Percentiles rank a stretch among this genome's conserved stretches.
Evolutionary conservation across 2,888 invertebrate species (phyloP).

Genomic region (Pegoplata infirma): DNA sequence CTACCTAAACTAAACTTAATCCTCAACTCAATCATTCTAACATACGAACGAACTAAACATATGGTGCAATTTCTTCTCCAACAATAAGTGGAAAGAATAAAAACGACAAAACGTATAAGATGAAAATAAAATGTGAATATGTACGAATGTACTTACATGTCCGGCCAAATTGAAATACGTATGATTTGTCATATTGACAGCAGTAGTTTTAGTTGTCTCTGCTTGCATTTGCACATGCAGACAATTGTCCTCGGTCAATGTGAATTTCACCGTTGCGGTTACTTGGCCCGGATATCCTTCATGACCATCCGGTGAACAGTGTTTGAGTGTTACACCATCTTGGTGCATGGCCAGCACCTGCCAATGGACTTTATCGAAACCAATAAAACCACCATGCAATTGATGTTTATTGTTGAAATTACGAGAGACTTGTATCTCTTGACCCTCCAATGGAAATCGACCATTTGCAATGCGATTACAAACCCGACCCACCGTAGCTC

Average conservation of each 20-base stretch:
- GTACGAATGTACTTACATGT: no score
- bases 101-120: background rate
- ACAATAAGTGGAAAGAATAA: background rate
- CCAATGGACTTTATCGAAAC: conserved; percentile 91
- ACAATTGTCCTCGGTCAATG: conserved; percentile 85
- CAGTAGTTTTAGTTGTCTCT: conserved; percentile 87
- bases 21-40: conserved; percentile 58
- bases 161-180: conserved; percentile 95
- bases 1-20: conserved; percentile 39
- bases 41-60: conserved; percentile 32
- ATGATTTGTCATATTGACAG: conserved; percentile 92
- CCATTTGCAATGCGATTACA: conserved; percentile 89
- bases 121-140: conserved; percentile 32
- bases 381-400: conserved; percentile 90
- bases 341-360: conserved; percentile 67
- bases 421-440: conserved; percentile 83
- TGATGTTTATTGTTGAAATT: conserved; percentile 85
- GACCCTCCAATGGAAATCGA: conserved; percentile 83
- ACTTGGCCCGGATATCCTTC: conserved; percentile 95
- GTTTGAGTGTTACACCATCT: conserved; percentile 83
- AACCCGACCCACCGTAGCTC: conserved; percentile 91
- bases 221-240: conserved; percentile 88
- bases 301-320: conserved; percentile 87
- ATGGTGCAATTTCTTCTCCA: conserved; percentile 35
- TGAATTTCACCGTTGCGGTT: conserved; percentile 84